Conservation (phyloP, 2,113 vertebrate species). For the Podarcis cretensis region DNA sequence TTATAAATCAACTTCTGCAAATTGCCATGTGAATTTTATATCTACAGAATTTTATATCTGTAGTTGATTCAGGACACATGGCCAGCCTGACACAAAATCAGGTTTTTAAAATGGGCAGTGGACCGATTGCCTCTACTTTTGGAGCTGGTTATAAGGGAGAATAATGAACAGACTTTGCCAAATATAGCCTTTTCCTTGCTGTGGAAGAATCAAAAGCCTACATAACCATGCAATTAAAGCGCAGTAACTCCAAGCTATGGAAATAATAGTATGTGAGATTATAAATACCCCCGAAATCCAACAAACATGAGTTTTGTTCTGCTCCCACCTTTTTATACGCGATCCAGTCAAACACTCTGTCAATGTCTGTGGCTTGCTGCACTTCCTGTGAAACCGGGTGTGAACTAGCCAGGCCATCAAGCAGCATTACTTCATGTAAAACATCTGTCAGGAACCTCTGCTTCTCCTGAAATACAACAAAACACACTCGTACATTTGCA, state of each 20-base stretch:
- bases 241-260: neutral
- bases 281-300: neutral
- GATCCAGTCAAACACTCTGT: slow-evolving; percentile 97
- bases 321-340: slow-evolving; percentile 93
- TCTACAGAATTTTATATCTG: neutral
- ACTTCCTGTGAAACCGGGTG: slow-evolving; percentile 98
- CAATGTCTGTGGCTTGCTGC: slow-evolving; percentile 90
- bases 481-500: slow-evolving; percentile 35
- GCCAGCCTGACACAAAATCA: neutral
- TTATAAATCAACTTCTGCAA: neutral
- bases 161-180: neutral
- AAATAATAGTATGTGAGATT: neutral
- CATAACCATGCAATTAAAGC: neutral
- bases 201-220: neutral
- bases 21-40: neutral
- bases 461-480: slow-evolving; percentile 88
- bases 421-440: slow-evolving; percentile 95
- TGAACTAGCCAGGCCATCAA: slow-evolving; percentile 92
- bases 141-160: neutral
- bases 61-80: neutral
- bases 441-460: slow-evolving; percentile 97
- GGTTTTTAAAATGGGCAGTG: neutral
- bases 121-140: neutral
- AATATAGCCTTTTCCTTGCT: neutral
- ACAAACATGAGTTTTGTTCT: slow-evolving; percentile 19